Conservation (phyloP, 53 echinoderm and acorn worm species). For the Pentamera pediparva region DNA sequence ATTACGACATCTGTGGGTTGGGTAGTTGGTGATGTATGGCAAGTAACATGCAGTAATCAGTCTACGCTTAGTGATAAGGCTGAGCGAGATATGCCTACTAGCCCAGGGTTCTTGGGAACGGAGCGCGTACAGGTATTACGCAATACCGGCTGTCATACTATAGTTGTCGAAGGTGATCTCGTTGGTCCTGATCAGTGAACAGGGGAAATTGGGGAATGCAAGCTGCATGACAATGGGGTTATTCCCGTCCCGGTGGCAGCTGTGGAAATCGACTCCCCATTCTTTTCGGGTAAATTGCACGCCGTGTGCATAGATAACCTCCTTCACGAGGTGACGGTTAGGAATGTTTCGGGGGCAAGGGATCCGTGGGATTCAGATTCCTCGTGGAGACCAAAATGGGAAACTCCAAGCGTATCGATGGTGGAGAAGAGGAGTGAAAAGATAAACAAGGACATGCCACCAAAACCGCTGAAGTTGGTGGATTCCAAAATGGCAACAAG, state of each 20-base stretch:
- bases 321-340: background rate
- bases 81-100: too few relatives aligned
- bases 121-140: too few relatives aligned
- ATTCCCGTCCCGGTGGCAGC: background rate
- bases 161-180: background rate
- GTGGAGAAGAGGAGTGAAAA: conserved; percentile 18
- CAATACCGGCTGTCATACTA: background rate
- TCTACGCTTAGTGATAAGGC: too few relatives aligned
- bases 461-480: background rate
- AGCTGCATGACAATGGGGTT: background rate
- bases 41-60: too few relatives aligned
- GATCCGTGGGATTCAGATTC: background rate
- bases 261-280: background rate
- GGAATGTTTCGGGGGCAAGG: background rate
- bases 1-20: too few relatives aligned
- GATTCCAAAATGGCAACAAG: background rate
- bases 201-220: background rate
- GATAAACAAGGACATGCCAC: background rate
- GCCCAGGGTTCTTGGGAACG: too few relatives aligned
- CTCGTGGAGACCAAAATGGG: background rate
- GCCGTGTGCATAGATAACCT: background rate
- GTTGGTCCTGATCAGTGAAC: background rate
- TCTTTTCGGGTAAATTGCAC: background rate
- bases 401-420: conserved; percentile 6
- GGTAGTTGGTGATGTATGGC: too few relatives aligned